Evolutionary conservation across 2,888 invertebrate species (phyloP), one percentile per base, ranked within the genome.

Genomic region (Idaea dimidiata): DNA sequence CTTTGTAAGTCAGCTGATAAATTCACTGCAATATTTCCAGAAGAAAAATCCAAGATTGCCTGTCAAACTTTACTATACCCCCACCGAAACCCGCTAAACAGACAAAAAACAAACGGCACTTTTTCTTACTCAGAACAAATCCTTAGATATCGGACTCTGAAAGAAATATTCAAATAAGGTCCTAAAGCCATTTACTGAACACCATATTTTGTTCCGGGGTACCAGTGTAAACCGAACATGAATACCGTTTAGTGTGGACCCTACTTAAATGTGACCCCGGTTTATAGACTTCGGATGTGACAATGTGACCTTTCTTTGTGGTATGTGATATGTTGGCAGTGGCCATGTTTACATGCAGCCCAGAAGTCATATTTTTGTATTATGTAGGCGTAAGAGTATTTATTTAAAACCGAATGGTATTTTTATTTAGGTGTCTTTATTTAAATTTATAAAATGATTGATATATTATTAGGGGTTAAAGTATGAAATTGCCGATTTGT

Each of bases 161-260:
- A 60, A 63, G 56, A 60, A 53, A 61, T 63, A 63, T 63, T 63
- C 63, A 63, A 61, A 63, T 63, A 61, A 17, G 56, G 58, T 60
- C 33, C 61, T 56, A 17, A 56, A 56, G 56, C 56, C 56, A 56
- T 56, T 59, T 54, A 54, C 54, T 16, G 32, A 59, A 53, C 54
- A 59, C 59, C 59, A 59, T 59, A 59, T 59, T 59, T 59, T 55
- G 55, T 59, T 31, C 17, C 31, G 59, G 10, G 10, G 53, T 24
- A 32, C 54, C 16, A 53, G 53, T 43, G 33, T 17, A 32, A 33
- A 16, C 33, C 14, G 56, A 56, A 63, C 65, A 69, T 69, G 67
- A 67, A 69, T 69, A 69, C 63, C 66, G 64, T 60, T 69, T 66
- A 63, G 54, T 31, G 43, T 43, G 43, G 10, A 43, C 43, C 43